These are phyloP conservation scores for Meriones psammophilus DNA, from an alignment of 2,797 vertebrate genomes.

Conservation along the genomic window DNA sequence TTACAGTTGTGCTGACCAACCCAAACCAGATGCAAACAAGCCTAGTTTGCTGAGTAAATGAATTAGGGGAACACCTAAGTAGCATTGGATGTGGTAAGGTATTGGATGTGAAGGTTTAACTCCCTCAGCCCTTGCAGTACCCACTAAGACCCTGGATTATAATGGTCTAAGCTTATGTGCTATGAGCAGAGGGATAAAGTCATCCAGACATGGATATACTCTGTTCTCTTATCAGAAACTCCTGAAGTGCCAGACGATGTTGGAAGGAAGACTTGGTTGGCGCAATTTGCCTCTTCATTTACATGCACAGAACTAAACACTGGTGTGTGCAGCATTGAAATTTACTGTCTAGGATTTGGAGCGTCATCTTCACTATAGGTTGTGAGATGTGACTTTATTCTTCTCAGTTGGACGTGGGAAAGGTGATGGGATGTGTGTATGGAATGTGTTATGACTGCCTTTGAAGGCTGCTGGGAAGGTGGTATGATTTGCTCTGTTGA, in stretches of 20 bases:
- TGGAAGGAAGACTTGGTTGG: not conserved
- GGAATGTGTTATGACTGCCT: not conserved
- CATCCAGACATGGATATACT: too few species aligned
- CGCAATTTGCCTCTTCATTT: not conserved
- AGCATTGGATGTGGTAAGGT: not conserved
- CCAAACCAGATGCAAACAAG: not conserved
- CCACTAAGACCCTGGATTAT: not conserved
- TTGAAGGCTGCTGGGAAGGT: not conserved
- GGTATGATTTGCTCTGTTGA: not conserved
- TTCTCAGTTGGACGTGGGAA: not conserved
- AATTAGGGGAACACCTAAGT: not conserved
- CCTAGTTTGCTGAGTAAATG: not conserved
- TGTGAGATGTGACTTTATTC: fast-evolving
- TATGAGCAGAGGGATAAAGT: not conserved
- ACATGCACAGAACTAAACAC: not conserved
- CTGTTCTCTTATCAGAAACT: not conserved
- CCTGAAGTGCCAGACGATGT: too few species aligned
- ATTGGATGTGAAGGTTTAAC: not conserved
- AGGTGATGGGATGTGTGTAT: fast-evolving
- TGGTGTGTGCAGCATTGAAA: not conserved
- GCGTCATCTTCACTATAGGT: not conserved
- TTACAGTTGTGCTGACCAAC: too few species aligned
- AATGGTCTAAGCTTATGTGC: not conserved
- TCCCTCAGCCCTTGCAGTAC: not conserved
- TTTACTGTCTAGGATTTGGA: not conserved